phyloP scores from a whole-genome alignment of 2,797 vertebrate species.

The Tenualosa thibaudeaui region DNA sequence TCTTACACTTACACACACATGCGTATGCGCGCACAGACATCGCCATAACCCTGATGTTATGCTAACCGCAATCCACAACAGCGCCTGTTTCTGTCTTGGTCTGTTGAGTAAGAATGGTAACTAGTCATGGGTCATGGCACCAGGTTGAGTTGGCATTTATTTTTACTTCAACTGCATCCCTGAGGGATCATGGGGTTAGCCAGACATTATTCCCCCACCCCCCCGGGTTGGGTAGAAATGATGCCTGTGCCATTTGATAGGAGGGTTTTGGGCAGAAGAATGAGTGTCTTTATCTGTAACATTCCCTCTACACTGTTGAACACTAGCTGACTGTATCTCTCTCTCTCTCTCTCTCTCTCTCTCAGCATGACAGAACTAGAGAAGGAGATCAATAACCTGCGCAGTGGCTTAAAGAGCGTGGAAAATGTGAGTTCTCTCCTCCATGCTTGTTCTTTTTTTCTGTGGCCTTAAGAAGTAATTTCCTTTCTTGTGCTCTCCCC shows the following conservation, averaged over 20 bases:
- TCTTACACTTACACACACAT: not conserved
- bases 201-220: not conserved
- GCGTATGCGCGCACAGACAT: not conserved
- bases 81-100: not conserved
- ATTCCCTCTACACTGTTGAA: not conserved
- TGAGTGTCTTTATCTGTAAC: not conserved
- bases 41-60: not conserved
- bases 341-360: constrained; percentile 12
- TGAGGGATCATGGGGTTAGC: not conserved
- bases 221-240: not conserved
- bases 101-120: not conserved
- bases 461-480: not conserved
- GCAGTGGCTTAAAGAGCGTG: constrained; percentile 90
- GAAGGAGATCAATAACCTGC: constrained; percentile 92
- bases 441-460: not conserved
- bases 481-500: not conserved
- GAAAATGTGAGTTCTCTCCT: constrained; percentile 84
- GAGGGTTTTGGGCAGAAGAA: not conserved
- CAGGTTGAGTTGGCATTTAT: not conserved
- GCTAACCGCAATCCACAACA: not conserved
- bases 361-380: constrained; percentile 97
- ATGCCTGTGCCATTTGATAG: not conserved
- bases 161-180: not conserved
- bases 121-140: not conserved
- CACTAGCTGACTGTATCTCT: not conserved